Conservation (phyloP, 2,888 invertebrate genomes). For the Lamproptera curius region DNA sequence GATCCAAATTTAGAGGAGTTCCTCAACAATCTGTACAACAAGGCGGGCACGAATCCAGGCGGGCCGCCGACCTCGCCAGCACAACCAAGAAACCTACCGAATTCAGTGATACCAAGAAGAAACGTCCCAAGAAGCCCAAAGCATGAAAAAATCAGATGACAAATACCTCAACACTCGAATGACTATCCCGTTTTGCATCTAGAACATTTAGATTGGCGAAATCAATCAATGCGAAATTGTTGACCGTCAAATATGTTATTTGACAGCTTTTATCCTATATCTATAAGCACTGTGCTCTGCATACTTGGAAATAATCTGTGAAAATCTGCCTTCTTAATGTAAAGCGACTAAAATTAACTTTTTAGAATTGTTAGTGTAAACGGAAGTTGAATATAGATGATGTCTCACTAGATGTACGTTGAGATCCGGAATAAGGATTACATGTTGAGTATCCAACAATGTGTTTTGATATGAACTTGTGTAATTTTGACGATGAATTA, state of each 20-base stretch:
- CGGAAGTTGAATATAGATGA: too few species aligned
- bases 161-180: conserved; percentile 8
- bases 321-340: conserved; percentile 36
- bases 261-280: background rate
- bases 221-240: too few species aligned
- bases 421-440: too few species aligned
- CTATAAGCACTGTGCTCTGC: conserved; percentile 19
- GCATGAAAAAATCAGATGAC: conserved; percentile 28
- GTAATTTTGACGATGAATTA: too few species aligned
- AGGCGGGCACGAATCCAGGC: conserved; percentile 69
- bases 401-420: too few species aligned
- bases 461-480: too few species aligned
- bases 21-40: conserved; percentile 87
- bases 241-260: too few species aligned
- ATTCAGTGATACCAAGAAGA: conserved; percentile 46
- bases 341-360: too few species aligned
- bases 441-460: too few species aligned
- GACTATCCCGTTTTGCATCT: too few species aligned
- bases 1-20: conserved; percentile 90
- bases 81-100: conserved; percentile 28
- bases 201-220: too few species aligned
- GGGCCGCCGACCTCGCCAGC: conserved; percentile 32
- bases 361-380: too few species aligned
- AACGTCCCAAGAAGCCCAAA: conserved; percentile 64
- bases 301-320: conserved; percentile 29